Percentiles rank a stretch among this genome's conserved stretches.
Evolutionary conservation across 2,797 vertebrate genomes (phyloP).

Genomic region (Peromyscus eremicus): DNA sequence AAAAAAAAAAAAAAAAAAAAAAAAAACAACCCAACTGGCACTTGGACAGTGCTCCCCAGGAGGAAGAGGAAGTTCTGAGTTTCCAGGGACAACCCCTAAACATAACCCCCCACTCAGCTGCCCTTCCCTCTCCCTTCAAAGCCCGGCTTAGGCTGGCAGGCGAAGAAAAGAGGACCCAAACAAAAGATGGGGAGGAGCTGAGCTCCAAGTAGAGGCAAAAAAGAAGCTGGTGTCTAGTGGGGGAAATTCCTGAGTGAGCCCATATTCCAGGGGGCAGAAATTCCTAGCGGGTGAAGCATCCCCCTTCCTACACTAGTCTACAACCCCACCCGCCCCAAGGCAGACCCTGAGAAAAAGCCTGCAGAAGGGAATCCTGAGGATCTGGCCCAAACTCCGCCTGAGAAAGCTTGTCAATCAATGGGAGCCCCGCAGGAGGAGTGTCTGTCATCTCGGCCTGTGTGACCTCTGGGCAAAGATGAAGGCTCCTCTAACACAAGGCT

Average conservation of each 20-base stretch:
- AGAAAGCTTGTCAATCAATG: not conserved
- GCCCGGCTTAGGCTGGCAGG: not conserved
- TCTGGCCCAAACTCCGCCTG: not conserved
- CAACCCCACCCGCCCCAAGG: not conserved
- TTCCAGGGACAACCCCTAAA: not conserved
- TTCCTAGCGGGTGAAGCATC: not conserved
- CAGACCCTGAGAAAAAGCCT: not conserved
- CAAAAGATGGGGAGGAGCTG: conserved; percentile 19
- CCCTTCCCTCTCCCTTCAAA: not conserved
- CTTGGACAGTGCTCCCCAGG: not conserved
- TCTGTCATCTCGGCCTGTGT: not conserved
- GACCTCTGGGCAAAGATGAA: not conserved
- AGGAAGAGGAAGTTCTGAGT: conserved; percentile 68
- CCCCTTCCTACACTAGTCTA: not conserved
- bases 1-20: no score
- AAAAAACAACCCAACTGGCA: not conserved
- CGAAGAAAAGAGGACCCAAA: not conserved
- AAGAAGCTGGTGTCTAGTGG: conserved; percentile 47
- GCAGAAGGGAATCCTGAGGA: not conserved
- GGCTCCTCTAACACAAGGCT: no score
- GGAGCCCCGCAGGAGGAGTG: not conserved
- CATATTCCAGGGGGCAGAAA: conserved; percentile 4
- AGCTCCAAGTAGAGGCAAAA: not conserved
- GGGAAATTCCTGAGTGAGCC: conserved; percentile 76
- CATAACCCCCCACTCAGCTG: not conserved